Evolutionary conservation across 37 sponge, comb jelly and placozoan species (phyloP).

Genomic region (Aplysina aerophoba): DNA sequence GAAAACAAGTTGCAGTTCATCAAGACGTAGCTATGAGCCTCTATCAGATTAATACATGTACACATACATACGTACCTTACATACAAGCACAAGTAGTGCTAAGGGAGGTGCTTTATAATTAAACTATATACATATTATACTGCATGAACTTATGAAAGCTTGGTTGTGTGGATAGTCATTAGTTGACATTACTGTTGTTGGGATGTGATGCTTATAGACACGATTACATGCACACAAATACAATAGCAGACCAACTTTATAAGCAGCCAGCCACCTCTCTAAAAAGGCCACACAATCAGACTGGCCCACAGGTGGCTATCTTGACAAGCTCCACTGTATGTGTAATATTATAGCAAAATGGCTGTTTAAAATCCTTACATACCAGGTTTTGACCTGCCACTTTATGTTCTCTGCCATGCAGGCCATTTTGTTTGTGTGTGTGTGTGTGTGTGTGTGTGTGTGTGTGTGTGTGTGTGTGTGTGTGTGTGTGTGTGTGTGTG

Average conservation of each 20-base stretch:
- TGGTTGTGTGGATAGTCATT: no score
- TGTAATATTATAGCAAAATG: not conserved
- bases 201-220: no score
- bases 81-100: no score
- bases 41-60: not conserved
- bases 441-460: conserved; percentile 30
- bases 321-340: not conserved
- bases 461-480: conserved; percentile 30
- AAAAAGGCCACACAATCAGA: no score
- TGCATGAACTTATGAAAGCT: no score
- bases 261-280: no score
- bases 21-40: not conserved
- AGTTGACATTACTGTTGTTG: no score
- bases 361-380: not conserved
- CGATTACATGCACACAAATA: conserved; percentile 6
- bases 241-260: not conserved
- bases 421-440: not conserved
- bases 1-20: not conserved
- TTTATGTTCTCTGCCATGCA: not conserved
- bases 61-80: no score
- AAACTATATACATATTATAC: no score
- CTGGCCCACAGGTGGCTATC: no score
- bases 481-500: conserved; percentile 30
- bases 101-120: no score
- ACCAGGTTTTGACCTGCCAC: not conserved